A percentile compares a stretch with the other conserved stretches of the same genome.
These are phyloP conservation scores for Diceros bicornis DNA, from an alignment of 2,797 vertebrate genomes.

Conservation along the genomic window DNA sequence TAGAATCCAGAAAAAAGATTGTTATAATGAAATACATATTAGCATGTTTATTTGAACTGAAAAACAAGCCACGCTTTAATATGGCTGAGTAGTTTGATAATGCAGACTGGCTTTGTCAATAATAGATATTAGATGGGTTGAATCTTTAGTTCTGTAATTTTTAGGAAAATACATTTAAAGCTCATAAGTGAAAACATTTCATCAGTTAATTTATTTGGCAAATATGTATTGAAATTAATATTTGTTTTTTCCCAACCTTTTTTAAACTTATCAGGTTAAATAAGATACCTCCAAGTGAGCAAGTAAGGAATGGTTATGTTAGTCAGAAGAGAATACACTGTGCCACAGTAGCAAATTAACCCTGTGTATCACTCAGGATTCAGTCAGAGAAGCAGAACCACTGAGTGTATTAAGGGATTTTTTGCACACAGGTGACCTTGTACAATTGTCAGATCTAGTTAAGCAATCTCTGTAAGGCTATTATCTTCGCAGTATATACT, in stretches of 20 bases:
- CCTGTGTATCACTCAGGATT: background rate
- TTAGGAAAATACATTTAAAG: conserved; percentile 36
- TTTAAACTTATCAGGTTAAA: background rate
- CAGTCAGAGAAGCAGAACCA: background rate
- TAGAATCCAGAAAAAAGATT: background rate
- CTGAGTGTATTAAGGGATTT: background rate
- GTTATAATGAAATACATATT: background rate
- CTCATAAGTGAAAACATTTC: background rate
- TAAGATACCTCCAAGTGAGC: background rate
- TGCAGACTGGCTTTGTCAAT: background rate
- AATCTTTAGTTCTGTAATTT: background rate
- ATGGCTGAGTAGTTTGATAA: background rate
- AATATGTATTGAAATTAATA: background rate
- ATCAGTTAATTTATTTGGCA: background rate
- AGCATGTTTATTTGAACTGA: background rate
- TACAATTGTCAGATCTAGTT: background rate
- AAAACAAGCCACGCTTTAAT: background rate
- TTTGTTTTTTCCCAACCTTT: background rate
- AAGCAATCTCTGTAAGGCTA: background rate
- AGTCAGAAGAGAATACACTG: background rate
- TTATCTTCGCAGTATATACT: background rate
- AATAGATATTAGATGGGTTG: background rate
- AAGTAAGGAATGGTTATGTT: background rate
- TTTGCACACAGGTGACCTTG: background rate
- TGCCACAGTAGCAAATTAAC: background rate